Evolutionary conservation across 2,888 invertebrate genomes (phyloP), one percentile per base, ranked within the genome.

Genomic region (Aplocera efformata): DNA sequence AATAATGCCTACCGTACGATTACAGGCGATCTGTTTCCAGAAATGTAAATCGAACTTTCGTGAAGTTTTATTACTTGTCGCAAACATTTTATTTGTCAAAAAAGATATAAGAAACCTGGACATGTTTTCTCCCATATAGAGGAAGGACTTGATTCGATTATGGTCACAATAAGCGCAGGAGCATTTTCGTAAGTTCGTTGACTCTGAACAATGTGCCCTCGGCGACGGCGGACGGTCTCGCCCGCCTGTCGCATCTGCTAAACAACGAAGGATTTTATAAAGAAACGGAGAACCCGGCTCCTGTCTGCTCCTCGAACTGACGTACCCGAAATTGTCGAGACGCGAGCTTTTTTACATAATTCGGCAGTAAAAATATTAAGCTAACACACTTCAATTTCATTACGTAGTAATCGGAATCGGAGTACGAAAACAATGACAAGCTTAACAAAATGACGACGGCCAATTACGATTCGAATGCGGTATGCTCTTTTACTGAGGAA

Each of bases 121-220:
- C 70, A 60, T 72, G 71, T 71, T 76, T 69, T 72, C 75, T 76
- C 59, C 83, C 84, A 72, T 84, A 81, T 77, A 79, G 71, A 83
- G 80, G 63, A 69, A 73, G 57, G 68, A 63, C 70, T 72, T 77
- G 75, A 82, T 79, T 84, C 82, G 80, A 83, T 86, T 86, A 83
- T 84, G 85, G 84, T 58, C 76, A 83, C 80, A 84, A 81, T 84
- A 76, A 80, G 79, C 71, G 71, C 77, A 75, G 71, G 75, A 79
- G 67, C 75, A 77, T 85, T 86, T 88, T 85, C 61, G 85, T 77
- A 74, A 79, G 86, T 83, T 86, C 85, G 77, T 76, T 83, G 86
- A 88, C 85, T 79, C 65, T 62, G 74, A 79, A 81, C 82, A 83
- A 83, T 79, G 81, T 76, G 72, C 63, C 70, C 63, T 69, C 72